Evolutionary conservation across 2,888 invertebrate genomes (phyloP).

Genomic region (Idaea straminata): DNA sequence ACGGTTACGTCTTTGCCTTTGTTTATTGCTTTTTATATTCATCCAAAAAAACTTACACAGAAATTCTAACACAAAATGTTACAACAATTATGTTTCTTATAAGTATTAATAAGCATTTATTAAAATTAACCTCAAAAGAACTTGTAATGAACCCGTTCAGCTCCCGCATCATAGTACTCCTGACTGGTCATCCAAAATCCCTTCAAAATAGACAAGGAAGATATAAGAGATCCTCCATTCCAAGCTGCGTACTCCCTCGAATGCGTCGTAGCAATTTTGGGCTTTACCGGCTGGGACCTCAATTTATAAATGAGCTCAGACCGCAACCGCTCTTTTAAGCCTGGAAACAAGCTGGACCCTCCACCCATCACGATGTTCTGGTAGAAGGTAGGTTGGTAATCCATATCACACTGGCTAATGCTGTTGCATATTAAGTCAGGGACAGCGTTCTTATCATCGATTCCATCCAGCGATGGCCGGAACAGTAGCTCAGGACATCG

Average conservation of each 20-base stretch:
- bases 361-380: constrained; percentile 94
- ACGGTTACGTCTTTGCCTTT: too few species aligned
- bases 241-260: constrained; percentile 96
- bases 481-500: constrained; percentile 91
- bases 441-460: constrained; percentile 86
- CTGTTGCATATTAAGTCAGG: constrained; percentile 83
- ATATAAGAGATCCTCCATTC: constrained; percentile 97
- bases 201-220: constrained; percentile 93
- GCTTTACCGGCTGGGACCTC: constrained; percentile 81
- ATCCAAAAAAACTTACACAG: too few species aligned
- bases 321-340: constrained; percentile 94
- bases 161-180: constrained; percentile 95
- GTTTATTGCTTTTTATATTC: too few species aligned
- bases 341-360: constrained; percentile 91
- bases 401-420: constrained; percentile 82
- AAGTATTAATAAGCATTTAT: neutral
- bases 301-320: constrained; percentile 86
- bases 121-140: constrained; percentile 85
- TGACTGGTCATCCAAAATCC: constrained; percentile 97
- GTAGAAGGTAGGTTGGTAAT: constrained; percentile 90
- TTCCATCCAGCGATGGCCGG: constrained; percentile 88
- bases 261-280: constrained; percentile 83
- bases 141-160: constrained; percentile 94
- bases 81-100: too few species aligned
- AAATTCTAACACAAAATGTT: too few species aligned